Evolutionary conservation across 2,797 vertebrate genomes (phyloP), one percentile per base, ranked within the genome.

Genomic region (Propithecus perrieri): DNA sequence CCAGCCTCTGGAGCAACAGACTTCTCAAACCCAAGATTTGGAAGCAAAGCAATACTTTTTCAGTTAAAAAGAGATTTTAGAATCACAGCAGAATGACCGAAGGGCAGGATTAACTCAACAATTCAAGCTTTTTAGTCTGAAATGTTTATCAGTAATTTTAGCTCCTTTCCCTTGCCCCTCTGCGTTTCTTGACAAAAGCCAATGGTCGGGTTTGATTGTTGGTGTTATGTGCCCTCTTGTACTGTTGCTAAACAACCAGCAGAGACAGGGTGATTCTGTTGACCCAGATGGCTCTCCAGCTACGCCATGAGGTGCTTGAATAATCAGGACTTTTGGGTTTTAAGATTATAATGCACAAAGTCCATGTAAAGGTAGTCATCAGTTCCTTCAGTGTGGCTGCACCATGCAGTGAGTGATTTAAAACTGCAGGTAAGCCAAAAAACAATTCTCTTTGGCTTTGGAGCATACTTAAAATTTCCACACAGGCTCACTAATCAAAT

Each of bases 381-480:
- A 53, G 33, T 69, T 50, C 30, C 38, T 86, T 81, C 10, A 20
- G 4, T 63, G 55, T 57, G 50, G 50, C 38, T 65, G 72, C 65
- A 61, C 55, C 12, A 17, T 48, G 20, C 74, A 11, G 50, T 67
- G 41, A 50, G n/a, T 38, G n/a, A 83, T 53, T 76, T 48, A 74
- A 75, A 89, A 80, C 41, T 30, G 8, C n/a, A 65, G 50, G 20
- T 91, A 71, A 53, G 46, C 67, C 57, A 61, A 65, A 59, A 92
- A 53, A 20, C 61, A 35, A 35, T 90, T 84, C 63, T 93, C 1
- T 83, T 76, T 72, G 17, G 43, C n/a, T 76, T 93, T 91, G 33
- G 75, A 55, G 92, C 12, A 41, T 85, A 89, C 65, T 89, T 71
- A 89, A 92, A 93, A 53, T 89, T 88, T 69, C 81, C 53, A 71